Percentiles rank a stretch among this genome's conserved stretches.
phyloP scores from a whole-genome alignment of 1,140 invertebrate species.

The Diabrotica virgifera region DNA sequence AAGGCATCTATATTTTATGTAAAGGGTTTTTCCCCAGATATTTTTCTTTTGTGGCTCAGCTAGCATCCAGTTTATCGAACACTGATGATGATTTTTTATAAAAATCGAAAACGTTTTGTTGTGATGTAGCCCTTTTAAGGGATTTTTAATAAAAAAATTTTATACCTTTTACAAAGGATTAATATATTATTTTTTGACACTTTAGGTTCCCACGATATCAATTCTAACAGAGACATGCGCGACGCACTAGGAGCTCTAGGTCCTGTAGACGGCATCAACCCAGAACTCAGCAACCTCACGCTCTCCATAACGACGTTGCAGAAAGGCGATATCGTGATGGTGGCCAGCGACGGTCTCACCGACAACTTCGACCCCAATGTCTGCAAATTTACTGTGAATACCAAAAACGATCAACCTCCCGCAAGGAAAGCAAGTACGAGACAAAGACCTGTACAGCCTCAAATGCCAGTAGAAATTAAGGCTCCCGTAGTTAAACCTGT shows the following conservation, averaged over 20 bases:
- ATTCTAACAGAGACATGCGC: conserved; percentile 85
- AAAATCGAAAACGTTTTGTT: too few species aligned
- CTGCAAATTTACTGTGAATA: conserved; percentile 80
- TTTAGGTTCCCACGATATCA: conserved; percentile 83
- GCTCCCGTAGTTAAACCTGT: not conserved
- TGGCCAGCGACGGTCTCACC: conserved; percentile 89
- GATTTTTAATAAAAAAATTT: too few species aligned
- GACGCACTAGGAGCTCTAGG: conserved; percentile 88
- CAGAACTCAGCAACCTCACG: conserved; percentile 87
- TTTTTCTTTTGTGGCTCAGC: too few species aligned
- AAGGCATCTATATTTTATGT: too few species aligned
- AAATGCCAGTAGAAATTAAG: conserved; percentile 13
- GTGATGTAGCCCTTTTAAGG: too few species aligned
- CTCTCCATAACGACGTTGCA: conserved; percentile 84
- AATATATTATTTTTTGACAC: not conserved
- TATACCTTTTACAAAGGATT: too few species aligned
- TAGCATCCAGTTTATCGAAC: too few species aligned
- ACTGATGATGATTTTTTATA: too few species aligned
- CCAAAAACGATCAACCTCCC: conserved; percentile 19
- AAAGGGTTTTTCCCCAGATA: too few species aligned
- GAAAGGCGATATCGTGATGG: conserved; percentile 81
- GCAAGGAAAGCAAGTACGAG: conserved; percentile 11
- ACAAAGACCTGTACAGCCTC: conserved; percentile 9
- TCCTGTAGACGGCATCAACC: conserved; percentile 76
- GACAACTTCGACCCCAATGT: conserved; percentile 95